Evolutionary conservation across 2,113 vertebrate genomes (phyloP).

Genomic region (Anser cygnoides): DNA sequence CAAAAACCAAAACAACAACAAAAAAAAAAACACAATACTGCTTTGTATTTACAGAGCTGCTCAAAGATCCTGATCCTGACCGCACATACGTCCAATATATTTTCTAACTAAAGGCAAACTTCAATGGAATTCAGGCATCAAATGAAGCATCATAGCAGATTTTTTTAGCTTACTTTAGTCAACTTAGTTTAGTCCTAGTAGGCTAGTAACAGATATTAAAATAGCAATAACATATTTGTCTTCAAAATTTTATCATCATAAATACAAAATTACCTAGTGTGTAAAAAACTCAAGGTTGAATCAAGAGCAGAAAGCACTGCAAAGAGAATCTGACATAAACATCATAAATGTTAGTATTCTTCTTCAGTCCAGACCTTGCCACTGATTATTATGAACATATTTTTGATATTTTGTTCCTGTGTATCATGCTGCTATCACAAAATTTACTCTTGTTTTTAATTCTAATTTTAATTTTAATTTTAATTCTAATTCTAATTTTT

Average conservation of each 20-base stretch:
- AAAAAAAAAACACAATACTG: too few species aligned
- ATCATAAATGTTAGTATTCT: neutral
- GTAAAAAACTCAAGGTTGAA: neutral
- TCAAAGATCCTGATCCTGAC: neutral
- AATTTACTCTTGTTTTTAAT: neutral
- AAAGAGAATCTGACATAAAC: neutral
- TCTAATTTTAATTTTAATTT: neutral
- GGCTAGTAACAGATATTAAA: neutral
- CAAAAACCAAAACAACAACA: too few species aligned
- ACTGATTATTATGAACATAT: neutral
- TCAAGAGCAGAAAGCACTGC: neutral
- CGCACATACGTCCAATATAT: neutral
- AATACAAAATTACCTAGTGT: neutral
- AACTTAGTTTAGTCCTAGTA: neutral
- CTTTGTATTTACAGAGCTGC: neutral
- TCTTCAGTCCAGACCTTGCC: neutral
- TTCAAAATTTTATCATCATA: neutral
- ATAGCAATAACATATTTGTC: accelerated
- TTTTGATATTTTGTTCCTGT: neutral
- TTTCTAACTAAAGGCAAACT: neutral
- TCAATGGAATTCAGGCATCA: neutral
- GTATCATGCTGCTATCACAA: neutral
- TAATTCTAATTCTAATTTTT: too few species aligned
- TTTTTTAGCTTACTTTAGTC: neutral
- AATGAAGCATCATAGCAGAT: neutral